Conservation (phyloP, 2,888 invertebrate genomes). For the Cantharis rustica region DNA sequence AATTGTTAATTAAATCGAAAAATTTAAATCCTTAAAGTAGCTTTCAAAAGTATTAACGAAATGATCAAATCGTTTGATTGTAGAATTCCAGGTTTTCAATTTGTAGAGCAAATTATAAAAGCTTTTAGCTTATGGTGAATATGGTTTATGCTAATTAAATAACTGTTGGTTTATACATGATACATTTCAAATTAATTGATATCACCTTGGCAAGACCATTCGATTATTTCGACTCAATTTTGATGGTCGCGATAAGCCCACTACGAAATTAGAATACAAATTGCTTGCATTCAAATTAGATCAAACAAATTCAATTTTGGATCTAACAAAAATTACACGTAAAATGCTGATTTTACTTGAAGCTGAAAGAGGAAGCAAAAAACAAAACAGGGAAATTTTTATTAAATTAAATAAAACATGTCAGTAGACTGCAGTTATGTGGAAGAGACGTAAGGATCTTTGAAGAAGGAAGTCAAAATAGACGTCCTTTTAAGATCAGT, state of each 20-base stretch:
- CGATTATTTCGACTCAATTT: background rate
- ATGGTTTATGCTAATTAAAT: conserved; percentile 16
- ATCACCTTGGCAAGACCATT: background rate
- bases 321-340: background rate
- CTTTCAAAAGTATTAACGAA: background rate
- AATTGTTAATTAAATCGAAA: background rate
- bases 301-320: background rate
- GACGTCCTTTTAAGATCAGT: background rate
- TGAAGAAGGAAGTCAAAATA: background rate
- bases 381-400: background rate
- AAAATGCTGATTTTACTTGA: background rate
- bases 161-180: conserved; percentile 13
- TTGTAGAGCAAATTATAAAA: conserved; percentile 9
- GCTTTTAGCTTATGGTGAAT: conserved; percentile 6
- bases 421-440: background rate
- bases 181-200: conserved; percentile 10
- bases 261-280: background rate
- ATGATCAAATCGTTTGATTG: background rate
- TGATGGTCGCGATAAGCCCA: background rate
- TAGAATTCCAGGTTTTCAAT: background rate
- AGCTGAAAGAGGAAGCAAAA: background rate
- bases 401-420: background rate
- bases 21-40: background rate
- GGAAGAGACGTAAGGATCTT: background rate
- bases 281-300: background rate